Conservation (phyloP, 2,888 invertebrate species). For the Pachycephus smyrnensis region DNA sequence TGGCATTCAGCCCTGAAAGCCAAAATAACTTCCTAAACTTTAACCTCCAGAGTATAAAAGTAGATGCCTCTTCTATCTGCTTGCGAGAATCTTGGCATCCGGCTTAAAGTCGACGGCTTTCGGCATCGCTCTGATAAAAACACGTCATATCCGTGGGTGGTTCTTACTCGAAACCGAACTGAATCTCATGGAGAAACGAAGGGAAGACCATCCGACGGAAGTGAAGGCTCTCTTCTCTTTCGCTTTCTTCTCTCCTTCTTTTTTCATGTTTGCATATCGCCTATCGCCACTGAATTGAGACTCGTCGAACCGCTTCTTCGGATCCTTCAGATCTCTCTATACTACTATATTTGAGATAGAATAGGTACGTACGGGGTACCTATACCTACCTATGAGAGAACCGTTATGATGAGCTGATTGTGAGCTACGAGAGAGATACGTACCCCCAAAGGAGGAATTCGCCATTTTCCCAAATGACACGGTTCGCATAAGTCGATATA, state of each 20-base stretch:
- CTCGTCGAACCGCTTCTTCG: not conserved
- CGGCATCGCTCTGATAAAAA: slow-evolving; percentile 50
- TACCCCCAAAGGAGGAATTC: not conserved
- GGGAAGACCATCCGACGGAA: slow-evolving; percentile 16
- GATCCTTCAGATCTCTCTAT: not conserved
- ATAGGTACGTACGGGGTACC: not conserved
- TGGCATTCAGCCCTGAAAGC: slow-evolving; percentile 44
- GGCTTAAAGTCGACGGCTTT: slow-evolving; percentile 38
- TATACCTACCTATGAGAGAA: not conserved
- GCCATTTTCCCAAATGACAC: not conserved
- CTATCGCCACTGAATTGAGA: not conserved
- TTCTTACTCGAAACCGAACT: slow-evolving; percentile 32
- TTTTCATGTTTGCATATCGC: not conserved
- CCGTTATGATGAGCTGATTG: not conserved
- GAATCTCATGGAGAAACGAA: slow-evolving; percentile 29
- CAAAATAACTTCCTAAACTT: slow-evolving; percentile 63
- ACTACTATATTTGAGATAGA: not conserved
- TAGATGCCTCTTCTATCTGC: slow-evolving; percentile 57
- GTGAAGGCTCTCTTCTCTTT: slow-evolving; percentile 18
- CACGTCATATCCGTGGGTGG: slow-evolving; percentile 51
- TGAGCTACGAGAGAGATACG: not conserved
- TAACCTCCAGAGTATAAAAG: slow-evolving; percentile 59
- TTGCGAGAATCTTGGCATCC: slow-evolving; percentile 49
- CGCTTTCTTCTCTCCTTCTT: not conserved
- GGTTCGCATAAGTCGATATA: not conserved